Evolutionary conservation across 2,113 vertebrate genomes (phyloP).

Genomic region (Cebus imitator): DNA sequence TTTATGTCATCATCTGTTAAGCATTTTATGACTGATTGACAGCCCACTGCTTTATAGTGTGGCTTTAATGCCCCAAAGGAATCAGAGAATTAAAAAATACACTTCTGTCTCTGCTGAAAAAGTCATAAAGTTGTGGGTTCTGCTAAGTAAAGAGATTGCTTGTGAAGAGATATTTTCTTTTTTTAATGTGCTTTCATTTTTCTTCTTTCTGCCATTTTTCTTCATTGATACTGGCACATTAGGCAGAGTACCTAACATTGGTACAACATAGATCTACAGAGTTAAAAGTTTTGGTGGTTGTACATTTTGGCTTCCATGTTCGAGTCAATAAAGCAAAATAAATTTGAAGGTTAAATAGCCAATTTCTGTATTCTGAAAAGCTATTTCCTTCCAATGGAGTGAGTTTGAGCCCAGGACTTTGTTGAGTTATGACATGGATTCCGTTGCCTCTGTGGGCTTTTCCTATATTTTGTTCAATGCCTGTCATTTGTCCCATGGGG

Average conservation of each 20-base stretch:
- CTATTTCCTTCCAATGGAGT: conserved; percentile 18
- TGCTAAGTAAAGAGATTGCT: conserved; percentile 66
- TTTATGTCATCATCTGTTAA: conserved; percentile 75
- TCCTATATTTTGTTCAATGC: not conserved
- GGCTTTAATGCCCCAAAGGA: conserved; percentile 75
- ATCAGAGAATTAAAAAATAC: conserved; percentile 69
- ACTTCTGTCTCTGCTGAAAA: conserved; percentile 67
- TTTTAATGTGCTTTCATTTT: conserved; percentile 70
- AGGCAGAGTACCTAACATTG: not conserved
- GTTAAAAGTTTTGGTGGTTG: not conserved
- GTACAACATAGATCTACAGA: not conserved
- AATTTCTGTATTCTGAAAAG: conserved; percentile 39
- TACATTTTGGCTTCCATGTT: not conserved
- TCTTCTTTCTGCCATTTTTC: conserved; percentile 15
- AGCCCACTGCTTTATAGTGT: conserved; percentile 74
- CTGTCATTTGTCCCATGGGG: not conserved
- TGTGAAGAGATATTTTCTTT: conserved; percentile 63
- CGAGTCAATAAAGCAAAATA: conserved; percentile 68
- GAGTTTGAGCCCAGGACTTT: not conserved
- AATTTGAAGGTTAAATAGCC: conserved; percentile 37
- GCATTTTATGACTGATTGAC: conserved; percentile 80
- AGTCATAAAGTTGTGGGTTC: conserved; percentile 65
- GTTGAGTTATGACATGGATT: not conserved
- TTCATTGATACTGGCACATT: not conserved
- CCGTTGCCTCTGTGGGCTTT: not conserved